A percentile compares a stretch with the other conserved stretches of the same genome.
phyloP scores from a whole-genome alignment of 2,797 vertebrate species.

The Microcaecilia unicolor region DNA sequence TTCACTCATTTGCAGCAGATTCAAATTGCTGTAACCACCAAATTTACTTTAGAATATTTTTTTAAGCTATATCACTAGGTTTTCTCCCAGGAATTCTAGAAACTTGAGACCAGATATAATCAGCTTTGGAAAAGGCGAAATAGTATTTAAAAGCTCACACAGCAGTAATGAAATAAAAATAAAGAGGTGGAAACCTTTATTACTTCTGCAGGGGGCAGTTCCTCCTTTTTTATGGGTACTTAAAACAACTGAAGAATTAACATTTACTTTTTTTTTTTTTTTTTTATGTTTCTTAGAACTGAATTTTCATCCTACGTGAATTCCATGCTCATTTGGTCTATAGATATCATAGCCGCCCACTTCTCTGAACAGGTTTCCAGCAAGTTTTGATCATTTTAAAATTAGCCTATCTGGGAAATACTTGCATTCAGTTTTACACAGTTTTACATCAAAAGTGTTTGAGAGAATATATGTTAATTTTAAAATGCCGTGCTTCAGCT shows the following conservation, averaged over 20 bases:
- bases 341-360: background rate
- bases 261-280: background rate
- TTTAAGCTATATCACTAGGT: background rate
- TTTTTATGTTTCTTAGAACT: rapidly evolving
- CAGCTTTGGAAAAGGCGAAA: background rate
- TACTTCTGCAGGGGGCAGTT: background rate
- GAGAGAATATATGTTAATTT: background rate
- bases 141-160: background rate
- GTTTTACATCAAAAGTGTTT: background rate
- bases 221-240: slow-evolving; percentile 14
- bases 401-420: background rate
- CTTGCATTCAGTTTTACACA: background rate
- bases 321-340: background rate
- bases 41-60: slow-evolving; percentile 4
- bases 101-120: background rate
- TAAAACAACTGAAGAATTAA: slow-evolving; percentile 1
- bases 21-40: slow-evolving; percentile 7
- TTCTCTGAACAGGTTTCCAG: background rate
- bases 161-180: background rate
- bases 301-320: rapidly evolving
- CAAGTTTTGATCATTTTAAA: background rate
- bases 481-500: no score
- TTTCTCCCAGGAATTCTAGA: background rate
- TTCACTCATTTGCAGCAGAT: slow-evolving; percentile 6
- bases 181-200: background rate